Evolutionary conservation across 1,140 invertebrate species (phyloP).

Genomic region (Brachionus sp.): DNA sequence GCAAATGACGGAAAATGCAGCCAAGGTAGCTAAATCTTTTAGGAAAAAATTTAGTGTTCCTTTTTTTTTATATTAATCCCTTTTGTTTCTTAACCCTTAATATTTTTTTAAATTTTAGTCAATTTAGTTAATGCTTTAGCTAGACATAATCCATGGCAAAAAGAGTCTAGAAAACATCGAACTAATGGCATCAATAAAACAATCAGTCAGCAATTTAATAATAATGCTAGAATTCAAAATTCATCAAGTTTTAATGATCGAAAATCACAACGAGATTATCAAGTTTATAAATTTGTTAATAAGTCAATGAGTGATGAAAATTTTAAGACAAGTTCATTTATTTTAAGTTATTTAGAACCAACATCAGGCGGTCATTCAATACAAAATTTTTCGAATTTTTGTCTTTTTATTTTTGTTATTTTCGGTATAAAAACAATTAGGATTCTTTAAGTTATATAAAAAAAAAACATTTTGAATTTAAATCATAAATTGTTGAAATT

Average conservation of each 20-base stretch:
- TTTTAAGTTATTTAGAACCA: slow-evolving; percentile 22
- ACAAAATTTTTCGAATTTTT: not conserved
- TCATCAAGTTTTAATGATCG: not conserved
- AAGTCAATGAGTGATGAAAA: not conserved
- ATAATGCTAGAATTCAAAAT: not conserved
- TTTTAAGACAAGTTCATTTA: not conserved
- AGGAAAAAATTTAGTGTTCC: not conserved
- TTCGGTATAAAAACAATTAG: not conserved
- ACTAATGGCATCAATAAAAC: slow-evolving; percentile 4
- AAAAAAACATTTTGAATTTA: not conserved
- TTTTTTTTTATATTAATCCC: not conserved
- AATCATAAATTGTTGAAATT: not conserved
- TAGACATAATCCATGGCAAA: not conserved
- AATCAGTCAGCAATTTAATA: not conserved
- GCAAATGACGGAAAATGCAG: slow-evolving; percentile 77
- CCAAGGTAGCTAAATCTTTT: slow-evolving; percentile 56
- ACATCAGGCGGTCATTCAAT: not conserved
- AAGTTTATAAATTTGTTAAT: not conserved
- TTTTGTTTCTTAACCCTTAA: not conserved
- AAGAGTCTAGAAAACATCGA: not conserved
- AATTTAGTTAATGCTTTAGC: slow-evolving; percentile 8
- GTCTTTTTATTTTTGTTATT: not conserved
- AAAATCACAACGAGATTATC: not conserved
- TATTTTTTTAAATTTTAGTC: slow-evolving; percentile 21
- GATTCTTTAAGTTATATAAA: not conserved